Conservation (phyloP, 2,888 invertebrate species). For the Boloria euphrosyne region DNA sequence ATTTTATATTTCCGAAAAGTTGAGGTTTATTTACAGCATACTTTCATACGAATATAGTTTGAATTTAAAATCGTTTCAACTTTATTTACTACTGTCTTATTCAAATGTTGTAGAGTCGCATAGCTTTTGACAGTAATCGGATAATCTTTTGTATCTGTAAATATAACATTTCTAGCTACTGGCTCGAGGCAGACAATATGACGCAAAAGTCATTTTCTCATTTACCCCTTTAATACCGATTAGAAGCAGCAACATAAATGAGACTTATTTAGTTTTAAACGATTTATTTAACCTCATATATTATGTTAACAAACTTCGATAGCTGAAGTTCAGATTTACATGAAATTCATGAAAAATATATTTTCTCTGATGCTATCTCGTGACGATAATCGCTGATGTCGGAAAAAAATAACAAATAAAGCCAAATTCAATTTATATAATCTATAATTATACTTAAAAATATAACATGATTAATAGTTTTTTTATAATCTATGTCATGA, state of each 20-base stretch:
- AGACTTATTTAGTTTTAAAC: not conserved
- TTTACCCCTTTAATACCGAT: not conserved
- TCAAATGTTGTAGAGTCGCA: conserved; percentile 26
- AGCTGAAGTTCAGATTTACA: too few species aligned
- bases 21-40: conserved; percentile 18
- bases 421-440: too few species aligned
- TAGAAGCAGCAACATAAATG: not conserved
- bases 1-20: too few species aligned
- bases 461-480: too few species aligned
- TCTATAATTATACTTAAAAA: too few species aligned
- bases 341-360: too few species aligned
- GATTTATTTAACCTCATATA: not conserved
- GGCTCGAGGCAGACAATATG: not conserved
- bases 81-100: conserved; percentile 25
- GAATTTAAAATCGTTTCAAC: conserved; percentile 30
- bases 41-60: conserved; percentile 18
- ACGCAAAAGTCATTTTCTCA: not conserved
- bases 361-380: not conserved
- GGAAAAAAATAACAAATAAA: not conserved
- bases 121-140: conserved; percentile 33
- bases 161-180: not conserved
- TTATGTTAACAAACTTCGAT: too few species aligned
- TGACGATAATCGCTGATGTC: not conserved
- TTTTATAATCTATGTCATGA: too few species aligned
- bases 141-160: conserved; percentile 8